Base-by-base conservation (phyloP, 2,797 vertebrate species). In the Benthosema pterotum region DNA sequence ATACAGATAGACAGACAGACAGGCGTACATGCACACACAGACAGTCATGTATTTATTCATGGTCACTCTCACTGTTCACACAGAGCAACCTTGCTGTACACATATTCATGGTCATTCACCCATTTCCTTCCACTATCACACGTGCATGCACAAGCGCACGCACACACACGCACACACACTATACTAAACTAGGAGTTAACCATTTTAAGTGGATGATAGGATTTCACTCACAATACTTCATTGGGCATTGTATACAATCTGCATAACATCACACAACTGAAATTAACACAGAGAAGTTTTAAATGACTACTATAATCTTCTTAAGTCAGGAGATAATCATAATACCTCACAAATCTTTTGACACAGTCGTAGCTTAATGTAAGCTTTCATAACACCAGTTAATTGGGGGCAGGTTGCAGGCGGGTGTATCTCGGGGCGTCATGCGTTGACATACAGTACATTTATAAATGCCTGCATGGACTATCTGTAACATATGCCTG, bases 11-110 rank as follows among this genome's bases (percentile, higher is more conserved):
- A 46, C 32, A 61, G 32, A 68, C 52, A 49, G 43, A 68, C 42
- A 38, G 32, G 22, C 22, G 50, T 22, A 14, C 83, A 85, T 82
- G 76, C 83, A 77, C 74, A 80, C 82, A 77, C 74, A 82, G 80
- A 81, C 72, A 56, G 60, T 68, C 79, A 73, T 19, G 62, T 69
- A 80, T 74, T 82, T 69, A 80, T 74, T 82, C 76, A 68, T 51
- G 65, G 74, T 69, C 81, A 82, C 77, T 67, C 70, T 47, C 67
- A 48, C 38, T 4, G 0, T 48, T 72, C 62, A 67, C 71, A 71
- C 42, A 82, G 45, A n/a, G n/a, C n/a, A n/a, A n/a, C n/a, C 54
- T 15, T 45, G 11, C 58, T 46, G 73, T 79, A 79, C 45, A 42
- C 72, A 78, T 71, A 62, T 42, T 18, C 52, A 52, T 63, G 63